Base-by-base conservation (phyloP, 2,113 vertebrate genomes). In the Gymnobelideus leadbeateri region DNA sequence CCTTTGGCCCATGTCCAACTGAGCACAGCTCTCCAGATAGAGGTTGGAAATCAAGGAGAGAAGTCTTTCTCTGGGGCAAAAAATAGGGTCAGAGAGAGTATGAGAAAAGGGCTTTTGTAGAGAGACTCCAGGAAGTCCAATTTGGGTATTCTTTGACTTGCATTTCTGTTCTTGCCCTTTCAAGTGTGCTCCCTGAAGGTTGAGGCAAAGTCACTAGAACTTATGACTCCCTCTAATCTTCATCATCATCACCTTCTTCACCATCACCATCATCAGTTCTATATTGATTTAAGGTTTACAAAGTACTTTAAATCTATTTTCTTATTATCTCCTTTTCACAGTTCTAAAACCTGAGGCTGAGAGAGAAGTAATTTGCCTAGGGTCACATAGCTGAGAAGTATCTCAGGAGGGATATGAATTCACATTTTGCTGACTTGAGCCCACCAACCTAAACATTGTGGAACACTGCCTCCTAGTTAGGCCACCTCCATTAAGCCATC, bases 41-140 rank as follows among this genome's bases (percentile, higher is more conserved):
- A 53, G 51, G 7, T 16, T 84, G n/a, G 51, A 51, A 8, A 51
- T 2, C 8, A 91, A 3, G 19, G 1, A 31, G 55, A 6, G 47
- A 0, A n/a, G 12, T 77, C 50, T 31, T 37, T 90, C 53, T 92
- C 50, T 8, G 0, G 0, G 0, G 26, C 11, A n/a, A 52, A n/a
- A 16, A 37, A 89, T 16, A 24, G 8, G n/a, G 49, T 31, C 47
- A 23, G 10, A 37, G 0, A 8, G 8, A 25, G 26, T 7, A 2
- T 25, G 0, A 53, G 52, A 92, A 37, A 77, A 77, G 26, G 53
- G 52, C 16, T 50, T 43, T 31, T 0, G 8, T 68, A n/a, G 89
- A 43, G 26, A 19, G 3, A 50, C 8, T 25, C 25, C 19, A 26
- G 91, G 51, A 26, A 93, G 43, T 24, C 54, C 77, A 50, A 46